Base-by-base conservation (phyloP, 1,140 invertebrate species). In the Muscidifurax raptorellus region DNA sequence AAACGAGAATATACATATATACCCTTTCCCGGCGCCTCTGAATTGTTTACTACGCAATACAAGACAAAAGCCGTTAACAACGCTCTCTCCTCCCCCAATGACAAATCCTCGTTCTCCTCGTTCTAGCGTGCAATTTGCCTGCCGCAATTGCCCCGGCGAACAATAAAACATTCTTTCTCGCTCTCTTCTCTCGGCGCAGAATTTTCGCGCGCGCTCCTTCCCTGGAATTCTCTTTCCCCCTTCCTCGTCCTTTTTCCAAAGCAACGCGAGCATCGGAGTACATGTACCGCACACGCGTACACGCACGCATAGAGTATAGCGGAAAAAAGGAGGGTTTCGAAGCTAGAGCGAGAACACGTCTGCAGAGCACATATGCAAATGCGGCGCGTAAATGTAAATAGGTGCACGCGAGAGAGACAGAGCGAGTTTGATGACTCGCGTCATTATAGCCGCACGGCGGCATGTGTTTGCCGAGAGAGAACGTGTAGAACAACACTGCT, bases 401-500 rank as follows among this genome's bases (percentile, higher is more conserved):
- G 66, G 66, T 27, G 25, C 66, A 15, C 66, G 66, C 27, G 28
- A 27, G n/a, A 5, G 64, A 66, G 64, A 5, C 4, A 15, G 52
- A n/a, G n/a, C 7, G 27, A 30, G 66, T 69, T 47, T 76, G 74
- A 76, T 76, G 74, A 47, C 74, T 76, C 74, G 22, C 74, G 74
- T 47, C 40, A 47, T 47, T 76, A 47, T 22, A 18, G 71, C 30
- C 22, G 22, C 40, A 6, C 40, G 40, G 47, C 47, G 75, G 44
- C 75, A 77, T 77, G 28, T 77, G 75, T 77, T 77, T 77, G 47
- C 75, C 75, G 75, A 77, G 75, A 76, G 74, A 76, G 40, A n/a
- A n/a, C 40, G 40, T 12, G 74, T 28, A 69, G 25, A 69, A 69
- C 67, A 69, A 69, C 25, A 27, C 27, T 13, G 25, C 12, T 18